phyloP scores from a whole-genome alignment of 2,797 vertebrate genomes.

The Enteromius thamalakanensis region DNA sequence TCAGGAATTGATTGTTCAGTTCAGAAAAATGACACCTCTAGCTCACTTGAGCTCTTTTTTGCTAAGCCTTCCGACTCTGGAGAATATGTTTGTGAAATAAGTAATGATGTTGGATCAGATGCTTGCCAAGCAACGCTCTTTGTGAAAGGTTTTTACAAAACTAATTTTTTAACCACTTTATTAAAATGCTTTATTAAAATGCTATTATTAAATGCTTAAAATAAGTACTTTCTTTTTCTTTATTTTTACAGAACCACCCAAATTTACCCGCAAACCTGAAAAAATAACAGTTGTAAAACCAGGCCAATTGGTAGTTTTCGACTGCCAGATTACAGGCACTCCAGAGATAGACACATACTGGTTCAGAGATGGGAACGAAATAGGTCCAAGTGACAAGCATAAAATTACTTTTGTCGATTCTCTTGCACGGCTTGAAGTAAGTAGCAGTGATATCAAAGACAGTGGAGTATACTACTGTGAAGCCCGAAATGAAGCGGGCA shows the following conservation, averaged over 20 bases:
- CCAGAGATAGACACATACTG: conserved; percentile 92
- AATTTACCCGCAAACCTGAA: conserved; percentile 89
- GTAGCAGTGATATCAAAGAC: conserved; percentile 80
- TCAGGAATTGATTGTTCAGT: conserved; percentile 86
- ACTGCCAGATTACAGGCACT: conserved; percentile 92
- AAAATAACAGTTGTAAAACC: conserved; percentile 86
- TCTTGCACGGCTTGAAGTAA: conserved; percentile 87
- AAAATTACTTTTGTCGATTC: conserved; percentile 83
- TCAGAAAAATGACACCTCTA: conserved; percentile 89
- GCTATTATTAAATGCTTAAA: conserved; percentile 9
- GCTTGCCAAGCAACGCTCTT: conserved; percentile 89
- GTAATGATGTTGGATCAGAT: conserved; percentile 90
- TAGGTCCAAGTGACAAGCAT: conserved; percentile 80
- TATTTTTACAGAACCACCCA: conserved; percentile 86
- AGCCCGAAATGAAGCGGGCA: conserved; percentile 94
- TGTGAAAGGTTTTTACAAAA: conserved; percentile 89
- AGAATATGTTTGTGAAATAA: conserved; percentile 91
- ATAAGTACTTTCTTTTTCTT: conserved; percentile 35
- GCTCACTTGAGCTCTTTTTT: conserved; percentile 90
- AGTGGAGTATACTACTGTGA: conserved; percentile 93
- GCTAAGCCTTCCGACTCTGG: conserved; percentile 88
- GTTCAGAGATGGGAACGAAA: conserved; percentile 94
- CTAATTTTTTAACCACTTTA: not conserved
- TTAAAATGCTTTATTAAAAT: no score
- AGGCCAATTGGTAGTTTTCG: conserved; percentile 86